phyloP scores from a whole-genome alignment of 2,888 invertebrate species.

The Tachina lurida region DNA sequence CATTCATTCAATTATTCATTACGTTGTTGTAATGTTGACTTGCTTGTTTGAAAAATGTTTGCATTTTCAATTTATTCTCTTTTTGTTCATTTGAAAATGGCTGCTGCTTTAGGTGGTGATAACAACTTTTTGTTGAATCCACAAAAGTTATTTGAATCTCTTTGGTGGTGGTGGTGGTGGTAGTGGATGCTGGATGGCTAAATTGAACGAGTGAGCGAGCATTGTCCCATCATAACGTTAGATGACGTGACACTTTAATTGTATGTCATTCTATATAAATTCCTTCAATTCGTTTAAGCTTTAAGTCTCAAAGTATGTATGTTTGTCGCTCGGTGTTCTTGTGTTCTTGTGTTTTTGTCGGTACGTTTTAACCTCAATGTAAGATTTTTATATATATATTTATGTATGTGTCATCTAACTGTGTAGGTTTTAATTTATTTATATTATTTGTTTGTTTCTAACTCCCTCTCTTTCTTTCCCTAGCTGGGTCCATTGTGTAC shows the following conservation, averaged over 20 bases:
- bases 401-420: not conserved
- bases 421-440: not conserved
- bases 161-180: not conserved
- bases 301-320: not conserved
- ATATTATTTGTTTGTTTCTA: too few relatives aligned
- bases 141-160: slow-evolving; percentile 25
- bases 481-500: not conserved
- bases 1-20: slow-evolving; percentile 10
- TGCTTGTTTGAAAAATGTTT: slow-evolving; percentile 22
- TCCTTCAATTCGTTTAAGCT: not conserved
- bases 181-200: not conserved
- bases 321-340: not conserved
- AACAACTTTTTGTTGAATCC: slow-evolving; percentile 28
- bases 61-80: slow-evolving; percentile 36
- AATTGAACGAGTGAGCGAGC: not conserved
- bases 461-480: not conserved
- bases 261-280: slow-evolving; percentile 36
- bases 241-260: slow-evolving; percentile 60
- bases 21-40: not conserved
- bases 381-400: not conserved
- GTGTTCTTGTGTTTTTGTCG: not conserved
- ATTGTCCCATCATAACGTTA: slow-evolving; percentile 27
- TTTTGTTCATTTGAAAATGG: slow-evolving; percentile 37
- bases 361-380: not conserved
- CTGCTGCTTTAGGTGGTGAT: slow-evolving; percentile 48